Evolutionary conservation across 2,113 vertebrate species (phyloP).

Genomic region (Panthera leo): DNA sequence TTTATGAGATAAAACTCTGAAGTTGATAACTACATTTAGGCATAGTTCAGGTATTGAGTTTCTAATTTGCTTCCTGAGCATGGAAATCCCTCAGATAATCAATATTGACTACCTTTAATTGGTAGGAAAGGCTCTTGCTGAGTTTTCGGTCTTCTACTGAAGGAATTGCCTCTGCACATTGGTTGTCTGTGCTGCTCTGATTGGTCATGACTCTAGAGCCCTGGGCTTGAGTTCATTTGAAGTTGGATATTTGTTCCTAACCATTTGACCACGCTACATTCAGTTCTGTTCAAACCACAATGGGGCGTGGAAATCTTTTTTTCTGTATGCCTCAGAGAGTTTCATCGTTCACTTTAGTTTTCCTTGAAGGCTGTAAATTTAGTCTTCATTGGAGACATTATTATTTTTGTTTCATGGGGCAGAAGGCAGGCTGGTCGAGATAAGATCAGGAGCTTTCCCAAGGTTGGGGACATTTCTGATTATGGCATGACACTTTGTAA

Average conservation of each 20-base stretch:
- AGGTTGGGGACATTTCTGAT: constrained; percentile 8
- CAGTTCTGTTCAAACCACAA: background rate
- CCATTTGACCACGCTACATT: background rate
- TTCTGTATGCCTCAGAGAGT: background rate
- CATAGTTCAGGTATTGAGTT: constrained; percentile 91
- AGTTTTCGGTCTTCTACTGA: constrained; percentile 61
- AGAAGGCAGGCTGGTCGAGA: background rate
- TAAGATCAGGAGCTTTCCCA: constrained; percentile 34
- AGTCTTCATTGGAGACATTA: background rate
- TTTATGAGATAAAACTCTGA: constrained; percentile 90
- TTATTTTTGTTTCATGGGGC: background rate
- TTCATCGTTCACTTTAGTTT: constrained; percentile 3
- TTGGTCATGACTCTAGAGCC: background rate
- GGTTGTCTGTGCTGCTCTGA: background rate
- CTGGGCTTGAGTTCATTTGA: background rate
- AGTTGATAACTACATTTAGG: constrained; percentile 90
- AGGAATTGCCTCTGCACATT: background rate
- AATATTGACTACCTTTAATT: constrained; percentile 90
- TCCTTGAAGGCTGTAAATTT: background rate
- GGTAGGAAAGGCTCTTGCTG: constrained; percentile 81
- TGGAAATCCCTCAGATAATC: constrained; percentile 90
- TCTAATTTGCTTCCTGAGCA: constrained; percentile 89
- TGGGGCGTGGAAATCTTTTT: background rate
- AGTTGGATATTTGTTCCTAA: background rate
- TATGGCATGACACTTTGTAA: background rate